These are phyloP conservation scores for Leucania comma DNA, from an alignment of 2,888 invertebrate species.

Conservation along the genomic window DNA sequence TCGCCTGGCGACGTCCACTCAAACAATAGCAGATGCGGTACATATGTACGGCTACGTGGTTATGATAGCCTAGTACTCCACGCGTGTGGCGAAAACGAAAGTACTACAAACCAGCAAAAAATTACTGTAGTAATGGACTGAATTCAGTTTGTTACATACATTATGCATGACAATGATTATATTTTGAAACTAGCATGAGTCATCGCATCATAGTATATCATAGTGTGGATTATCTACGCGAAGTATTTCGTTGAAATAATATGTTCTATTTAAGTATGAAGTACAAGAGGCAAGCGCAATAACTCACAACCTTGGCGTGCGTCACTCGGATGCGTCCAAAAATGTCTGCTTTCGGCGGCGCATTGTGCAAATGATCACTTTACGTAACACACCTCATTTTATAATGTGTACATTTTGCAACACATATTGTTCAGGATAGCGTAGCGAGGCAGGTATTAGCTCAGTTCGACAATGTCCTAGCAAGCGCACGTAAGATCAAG, in stretches of 20 bases:
- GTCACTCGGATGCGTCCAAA: slow-evolving; percentile 63
- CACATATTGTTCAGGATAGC: slow-evolving; percentile 15
- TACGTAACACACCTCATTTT: slow-evolving; percentile 55
- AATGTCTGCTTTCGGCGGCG: slow-evolving; percentile 55
- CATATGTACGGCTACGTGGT: slow-evolving; percentile 36
- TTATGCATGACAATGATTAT: slow-evolving; percentile 63
- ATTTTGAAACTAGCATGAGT: slow-evolving; percentile 49
- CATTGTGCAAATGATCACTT: slow-evolving; percentile 56
- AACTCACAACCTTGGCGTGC: slow-evolving; percentile 64
- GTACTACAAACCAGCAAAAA: slow-evolving; percentile 66
- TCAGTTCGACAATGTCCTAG: slow-evolving; percentile 23
- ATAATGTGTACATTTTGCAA: slow-evolving; percentile 38
- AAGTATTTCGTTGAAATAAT: slow-evolving; percentile 35
- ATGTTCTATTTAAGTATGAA: slow-evolving; percentile 44
- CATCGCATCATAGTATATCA: slow-evolving; percentile 27
- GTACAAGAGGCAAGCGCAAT: slow-evolving; percentile 53
- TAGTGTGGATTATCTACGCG: slow-evolving; percentile 17
- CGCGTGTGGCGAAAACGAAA: slow-evolving; percentile 76
- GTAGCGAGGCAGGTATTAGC: slow-evolving; percentile 5
- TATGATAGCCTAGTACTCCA: slow-evolving; percentile 59
- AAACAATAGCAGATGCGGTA: slow-evolving; percentile 61
- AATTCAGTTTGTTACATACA: slow-evolving; percentile 65
- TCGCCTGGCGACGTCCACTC: slow-evolving; percentile 61
- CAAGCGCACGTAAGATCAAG: slow-evolving; percentile 37
- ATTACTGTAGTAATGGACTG: slow-evolving; percentile 62